Evolutionary conservation across 2,113 vertebrate species (phyloP).

Genomic region (Gymnocephalus cernua): DNA sequence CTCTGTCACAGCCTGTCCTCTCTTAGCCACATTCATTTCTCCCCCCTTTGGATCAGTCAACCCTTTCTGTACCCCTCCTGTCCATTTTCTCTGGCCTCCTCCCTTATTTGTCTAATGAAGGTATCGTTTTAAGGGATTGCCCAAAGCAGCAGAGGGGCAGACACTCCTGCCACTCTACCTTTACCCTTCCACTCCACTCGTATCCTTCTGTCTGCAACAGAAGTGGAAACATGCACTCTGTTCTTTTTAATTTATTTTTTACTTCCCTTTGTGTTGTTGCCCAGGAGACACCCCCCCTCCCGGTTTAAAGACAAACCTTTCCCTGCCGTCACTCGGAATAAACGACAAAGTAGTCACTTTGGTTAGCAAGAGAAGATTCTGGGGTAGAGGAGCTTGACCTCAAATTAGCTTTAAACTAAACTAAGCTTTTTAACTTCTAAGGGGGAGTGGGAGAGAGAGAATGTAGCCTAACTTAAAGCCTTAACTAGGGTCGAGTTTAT

Average conservation of each 20-base stretch:
- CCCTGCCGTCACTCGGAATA: slow-evolving; percentile 58
- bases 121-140: slow-evolving; percentile 79
- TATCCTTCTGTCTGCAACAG: slow-evolving; percentile 58
- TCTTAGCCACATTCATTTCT: slow-evolving; percentile 41
- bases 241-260: slow-evolving; percentile 36
- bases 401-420: slow-evolving; percentile 53
- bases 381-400: slow-evolving; percentile 40
- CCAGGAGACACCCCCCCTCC: slow-evolving; percentile 78
- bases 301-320: slow-evolving; percentile 62
- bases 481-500: slow-evolving; percentile 4
- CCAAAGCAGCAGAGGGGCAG: slow-evolving; percentile 71
- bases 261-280: slow-evolving; percentile 75
- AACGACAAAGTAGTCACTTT: slow-evolving; percentile 62
- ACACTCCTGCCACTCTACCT: slow-evolving; percentile 67
- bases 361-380: slow-evolving; percentile 47
- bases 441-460: background rate
- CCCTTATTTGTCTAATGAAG: slow-evolving; percentile 78
- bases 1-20: slow-evolving; percentile 60
- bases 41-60: slow-evolving; percentile 62
- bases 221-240: slow-evolving; percentile 74
- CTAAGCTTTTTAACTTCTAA: no score
- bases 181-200: slow-evolving; percentile 50
- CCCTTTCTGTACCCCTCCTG: slow-evolving; percentile 65
- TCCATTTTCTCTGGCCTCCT: slow-evolving; percentile 72
- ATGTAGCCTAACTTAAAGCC: slow-evolving; percentile 18